These are phyloP conservation scores for Microdon myrmicae DNA, from an alignment of 2,888 invertebrate species.

Conservation along the genomic window DNA sequence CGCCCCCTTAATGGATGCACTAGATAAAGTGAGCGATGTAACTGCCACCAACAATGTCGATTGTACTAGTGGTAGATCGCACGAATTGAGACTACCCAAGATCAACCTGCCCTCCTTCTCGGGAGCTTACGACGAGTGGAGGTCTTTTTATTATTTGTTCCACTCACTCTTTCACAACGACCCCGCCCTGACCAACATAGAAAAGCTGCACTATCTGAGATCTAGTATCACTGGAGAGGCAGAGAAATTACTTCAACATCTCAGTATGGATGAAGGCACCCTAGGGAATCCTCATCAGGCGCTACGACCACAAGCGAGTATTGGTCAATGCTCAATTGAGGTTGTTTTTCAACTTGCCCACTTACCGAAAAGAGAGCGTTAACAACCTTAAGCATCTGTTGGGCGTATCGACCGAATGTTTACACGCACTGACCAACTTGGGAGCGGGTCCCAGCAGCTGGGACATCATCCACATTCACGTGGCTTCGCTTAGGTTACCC, in stretches of 20 bases:
- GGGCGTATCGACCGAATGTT: conserved; percentile 1
- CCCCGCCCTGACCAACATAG: not conserved
- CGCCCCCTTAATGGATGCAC: no score
- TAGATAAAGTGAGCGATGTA: no score
- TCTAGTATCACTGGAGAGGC: conserved; percentile 5
- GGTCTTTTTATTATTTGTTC: not conserved
- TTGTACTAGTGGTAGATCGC: no score
- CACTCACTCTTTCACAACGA: not conserved
- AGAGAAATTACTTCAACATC: conserved; percentile 1
- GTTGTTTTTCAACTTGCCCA: conserved; percentile 1
- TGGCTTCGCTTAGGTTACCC: not conserved
- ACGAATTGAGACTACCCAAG: conserved; percentile 1
- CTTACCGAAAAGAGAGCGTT: not conserved
- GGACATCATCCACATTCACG: not conserved
- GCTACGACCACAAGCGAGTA: conserved; percentile 3
- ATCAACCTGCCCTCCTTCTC: not conserved
- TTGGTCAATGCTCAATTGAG: conserved; percentile 1
- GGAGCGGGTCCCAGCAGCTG: not conserved
- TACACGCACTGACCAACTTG: conserved; percentile 2
- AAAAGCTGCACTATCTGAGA: conserved; percentile 5
- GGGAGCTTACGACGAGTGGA: not conserved
- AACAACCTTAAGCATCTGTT: not conserved
- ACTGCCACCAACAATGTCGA: no score
- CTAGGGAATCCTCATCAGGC: not conserved
- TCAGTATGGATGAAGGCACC: conserved; percentile 7